A percentile compares a stretch with the other conserved stretches of the same genome.
Evolutionary conservation across 2,797 vertebrate genomes (phyloP).

Genomic region (Myoxocephalus aenaeus): DNA sequence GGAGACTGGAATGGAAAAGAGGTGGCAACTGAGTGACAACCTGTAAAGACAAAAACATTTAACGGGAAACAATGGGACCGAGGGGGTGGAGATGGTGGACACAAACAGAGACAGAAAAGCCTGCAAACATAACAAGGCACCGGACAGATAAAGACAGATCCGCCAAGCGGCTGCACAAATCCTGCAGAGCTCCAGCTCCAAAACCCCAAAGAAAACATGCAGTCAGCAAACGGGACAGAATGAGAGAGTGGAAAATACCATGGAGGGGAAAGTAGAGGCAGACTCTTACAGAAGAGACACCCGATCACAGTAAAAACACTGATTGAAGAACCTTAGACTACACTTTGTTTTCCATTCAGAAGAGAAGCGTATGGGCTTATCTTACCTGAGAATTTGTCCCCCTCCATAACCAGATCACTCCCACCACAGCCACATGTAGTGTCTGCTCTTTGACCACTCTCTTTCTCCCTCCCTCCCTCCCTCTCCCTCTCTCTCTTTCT

Average conservation of each 20-base stretch:
- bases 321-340: constrained; percentile 27
- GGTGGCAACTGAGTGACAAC: constrained; percentile 6
- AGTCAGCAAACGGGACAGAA: constrained; percentile 80
- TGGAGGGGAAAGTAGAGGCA: constrained; percentile 63
- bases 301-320: constrained; percentile 16
- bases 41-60: constrained; percentile 30
- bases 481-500: constrained; percentile 55
- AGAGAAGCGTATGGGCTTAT: constrained; percentile 36
- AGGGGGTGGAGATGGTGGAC: constrained; percentile 3
- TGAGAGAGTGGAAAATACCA: constrained; percentile 84
- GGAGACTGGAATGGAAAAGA: constrained; percentile 7
- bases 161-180: constrained; percentile 57
- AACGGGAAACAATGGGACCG: constrained; percentile 33
- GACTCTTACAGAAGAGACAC: constrained; percentile 49
- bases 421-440: constrained; percentile 82
- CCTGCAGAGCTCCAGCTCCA: constrained; percentile 62
- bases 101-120: constrained; percentile 32
- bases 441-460: constrained; percentile 71
- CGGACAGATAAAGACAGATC: constrained; percentile 47
- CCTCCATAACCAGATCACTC: constrained; percentile 84
- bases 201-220: constrained; percentile 77
- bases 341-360: constrained; percentile 12
- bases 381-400: constrained; percentile 89
- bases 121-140: constrained; percentile 30
- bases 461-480: constrained; percentile 52